Evolutionary conservation across 2,113 vertebrate genomes (phyloP), one percentile per base, ranked within the genome.

Genomic region (Corythoichthys haematopterus): DNA sequence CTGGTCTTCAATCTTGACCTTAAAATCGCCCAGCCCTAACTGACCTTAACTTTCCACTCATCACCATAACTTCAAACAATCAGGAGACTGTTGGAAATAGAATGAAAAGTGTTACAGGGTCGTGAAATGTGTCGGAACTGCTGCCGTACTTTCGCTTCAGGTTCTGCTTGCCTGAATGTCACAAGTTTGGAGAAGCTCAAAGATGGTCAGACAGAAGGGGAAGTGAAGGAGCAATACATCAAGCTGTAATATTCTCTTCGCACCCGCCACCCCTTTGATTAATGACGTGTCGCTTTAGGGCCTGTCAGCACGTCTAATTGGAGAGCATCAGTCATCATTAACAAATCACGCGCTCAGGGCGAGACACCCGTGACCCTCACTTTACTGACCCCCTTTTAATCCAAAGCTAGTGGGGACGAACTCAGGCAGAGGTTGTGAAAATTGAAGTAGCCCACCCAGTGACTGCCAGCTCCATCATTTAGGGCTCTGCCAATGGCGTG

Each of bases 291-390:
- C 63, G 72, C 88, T 89, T 90, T 88, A 90, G 88, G 83, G 88
- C 77, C 90, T 87, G 90, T 90, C 92, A 89, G 76, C 81, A 71
- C 90, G 76, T 90, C 86, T 92, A 93, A 93, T 93, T 92, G 91
- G 86, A 81, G 85, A 77, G 78, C 85, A 93, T 93, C 90, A 82
- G 88, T 93, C 91, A 93, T 91, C 89, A 90, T 92, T 92, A 92
- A 87, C 81, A 77, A 80, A 84, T 87, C 65, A 80, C 87, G 77
- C 83, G 76, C 68, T 50, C 68, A 71, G 43, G 46, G 73, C 70
- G 66, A 70, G 81, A 83, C 84, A 83, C 80, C 77, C 78, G 75
- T 84, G 77, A 86, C 83, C 81, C 79, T 64, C 69, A 66, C 78
- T 68, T 77, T 68, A 64, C 66, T 70, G 75, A 79, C 83, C 79